Evolutionary conservation across 2,797 vertebrate species (phyloP).

Genomic region (Lepus oiostolus): DNA sequence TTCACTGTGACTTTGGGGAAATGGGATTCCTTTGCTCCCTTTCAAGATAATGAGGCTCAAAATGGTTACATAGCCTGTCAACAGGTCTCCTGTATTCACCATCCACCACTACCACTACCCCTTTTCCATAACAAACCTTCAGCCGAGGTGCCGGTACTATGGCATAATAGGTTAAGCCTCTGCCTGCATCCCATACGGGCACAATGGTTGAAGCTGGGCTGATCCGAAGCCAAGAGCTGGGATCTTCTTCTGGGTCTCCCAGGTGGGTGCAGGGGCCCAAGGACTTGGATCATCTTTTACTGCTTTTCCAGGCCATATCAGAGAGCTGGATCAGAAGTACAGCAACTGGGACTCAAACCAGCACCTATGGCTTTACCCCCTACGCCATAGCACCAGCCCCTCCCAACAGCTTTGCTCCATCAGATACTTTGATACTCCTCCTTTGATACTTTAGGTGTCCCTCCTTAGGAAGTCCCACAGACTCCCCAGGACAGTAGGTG

Average conservation of each 20-base stretch:
- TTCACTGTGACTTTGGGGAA: background rate
- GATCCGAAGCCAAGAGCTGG: too few species aligned
- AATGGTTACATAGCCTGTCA: background rate
- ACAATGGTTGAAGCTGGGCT: too few species aligned
- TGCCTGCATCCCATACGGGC: too few species aligned
- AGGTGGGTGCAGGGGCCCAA: too few species aligned
- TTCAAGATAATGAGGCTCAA: conserved; percentile 1
- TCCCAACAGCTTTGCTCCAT: background rate
- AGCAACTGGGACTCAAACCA: too few species aligned
- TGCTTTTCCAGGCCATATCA: too few species aligned
- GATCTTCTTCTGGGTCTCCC: too few species aligned
- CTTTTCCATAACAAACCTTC: background rate
- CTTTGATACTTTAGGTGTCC: background rate
- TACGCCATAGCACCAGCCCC: background rate
- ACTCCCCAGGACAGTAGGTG: background rate
- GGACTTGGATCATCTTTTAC: too few species aligned
- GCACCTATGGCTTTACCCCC: too few species aligned
- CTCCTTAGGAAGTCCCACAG: background rate
- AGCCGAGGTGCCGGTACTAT: background rate
- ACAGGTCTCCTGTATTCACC: background rate
- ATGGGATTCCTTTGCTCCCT: background rate
- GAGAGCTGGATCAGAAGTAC: too few species aligned
- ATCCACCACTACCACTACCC: too few species aligned
- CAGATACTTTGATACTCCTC: background rate
- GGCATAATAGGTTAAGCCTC: too few species aligned